A percentile compares a stretch with the other conserved stretches of the same genome.
These are phyloP conservation scores for Andrena dorsata DNA, from an alignment of 2,888 invertebrate species.

Conservation along the genomic window DNA sequence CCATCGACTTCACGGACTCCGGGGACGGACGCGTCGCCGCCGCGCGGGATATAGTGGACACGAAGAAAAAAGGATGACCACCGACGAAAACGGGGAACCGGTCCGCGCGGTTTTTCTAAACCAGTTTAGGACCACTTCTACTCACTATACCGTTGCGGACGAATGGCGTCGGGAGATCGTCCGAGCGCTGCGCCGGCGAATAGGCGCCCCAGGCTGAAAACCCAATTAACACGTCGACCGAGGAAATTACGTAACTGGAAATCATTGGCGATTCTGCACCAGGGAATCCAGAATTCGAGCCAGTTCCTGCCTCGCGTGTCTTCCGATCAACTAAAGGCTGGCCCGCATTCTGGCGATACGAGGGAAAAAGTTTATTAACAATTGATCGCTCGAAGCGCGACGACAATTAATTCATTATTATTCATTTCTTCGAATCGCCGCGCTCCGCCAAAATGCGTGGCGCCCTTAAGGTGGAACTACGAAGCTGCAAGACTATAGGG, in stretches of 20 bases:
- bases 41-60: conserved; percentile 8
- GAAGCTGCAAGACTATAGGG: neutral
- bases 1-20: conserved; percentile 61
- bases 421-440: neutral
- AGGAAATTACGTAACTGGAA: conserved; percentile 47
- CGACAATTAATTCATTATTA: no score
- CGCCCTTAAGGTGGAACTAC: neutral
- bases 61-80: conserved; percentile 19
- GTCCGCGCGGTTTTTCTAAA: conserved; percentile 78
- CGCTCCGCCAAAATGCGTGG: neutral
- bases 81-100: conserved; percentile 60
- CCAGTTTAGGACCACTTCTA: conserved; percentile 82
- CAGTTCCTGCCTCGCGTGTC: neutral
- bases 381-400: no score
- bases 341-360: no score
- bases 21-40: conserved; percentile 18
- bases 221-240: conserved; percentile 51
- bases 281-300: neutral
- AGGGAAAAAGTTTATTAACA: no score
- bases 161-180: conserved; percentile 46
- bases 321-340: no score
- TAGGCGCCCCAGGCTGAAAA: conserved; percentile 49
- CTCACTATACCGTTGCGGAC: conserved; percentile 83
- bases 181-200: conserved; percentile 24
- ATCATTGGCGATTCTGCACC: conserved; percentile 13